Conservation (phyloP, 2,888 invertebrate species). For the Cephus spinipes region DNA sequence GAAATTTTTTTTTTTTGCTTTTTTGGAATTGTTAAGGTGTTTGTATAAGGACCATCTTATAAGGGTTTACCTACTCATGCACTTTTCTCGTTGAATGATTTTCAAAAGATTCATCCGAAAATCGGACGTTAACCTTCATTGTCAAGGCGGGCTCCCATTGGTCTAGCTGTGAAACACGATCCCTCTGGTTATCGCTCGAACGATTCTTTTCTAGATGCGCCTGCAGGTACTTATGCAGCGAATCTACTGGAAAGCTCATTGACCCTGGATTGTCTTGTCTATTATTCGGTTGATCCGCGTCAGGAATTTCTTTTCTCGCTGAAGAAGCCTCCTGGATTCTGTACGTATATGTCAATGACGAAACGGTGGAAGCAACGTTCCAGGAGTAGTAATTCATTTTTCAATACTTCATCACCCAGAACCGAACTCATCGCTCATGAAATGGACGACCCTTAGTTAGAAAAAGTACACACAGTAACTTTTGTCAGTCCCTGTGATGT, state of each 20-base stretch:
- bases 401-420: slow-evolving; percentile 39
- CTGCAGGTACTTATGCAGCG: background rate
- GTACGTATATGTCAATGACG: background rate
- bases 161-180: background rate
- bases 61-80: background rate
- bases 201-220: background rate
- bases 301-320: background rate
- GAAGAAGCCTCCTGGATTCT: background rate
- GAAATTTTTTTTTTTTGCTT: too few relatives aligned
- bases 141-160: background rate
- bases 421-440: slow-evolving; percentile 41
- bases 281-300: background rate
- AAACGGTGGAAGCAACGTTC: background rate
- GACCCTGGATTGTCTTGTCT: background rate
- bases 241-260: background rate
- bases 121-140: background rate
- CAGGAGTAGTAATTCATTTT: slow-evolving; percentile 37
- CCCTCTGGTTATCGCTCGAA: background rate
- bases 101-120: background rate
- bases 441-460: slow-evolving; percentile 12
- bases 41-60: background rate
- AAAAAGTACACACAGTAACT: slow-evolving; percentile 37
- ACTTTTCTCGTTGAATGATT: background rate
- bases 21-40: background rate
- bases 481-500: slow-evolving; percentile 45